Conservation (phyloP, 2,797 vertebrate species). For the Rhodeus uyekii region DNA sequence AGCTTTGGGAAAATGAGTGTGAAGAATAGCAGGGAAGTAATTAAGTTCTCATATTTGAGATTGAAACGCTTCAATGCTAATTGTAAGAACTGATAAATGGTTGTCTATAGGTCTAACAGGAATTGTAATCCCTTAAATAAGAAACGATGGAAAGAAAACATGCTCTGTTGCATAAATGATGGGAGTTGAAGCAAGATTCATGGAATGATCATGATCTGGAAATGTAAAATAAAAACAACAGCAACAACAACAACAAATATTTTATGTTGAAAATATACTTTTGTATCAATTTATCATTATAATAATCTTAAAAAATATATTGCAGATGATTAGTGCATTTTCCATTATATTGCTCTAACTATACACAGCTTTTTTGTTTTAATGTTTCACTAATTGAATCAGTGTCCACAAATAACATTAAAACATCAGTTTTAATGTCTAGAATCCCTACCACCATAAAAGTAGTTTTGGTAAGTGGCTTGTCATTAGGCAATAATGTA, state of each 20-base stretch:
- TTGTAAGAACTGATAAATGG: slow-evolving; percentile 37
- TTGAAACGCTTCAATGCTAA: slow-evolving; percentile 39
- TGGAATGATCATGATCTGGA: no score
- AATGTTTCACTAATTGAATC: neutral
- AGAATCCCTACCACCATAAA: neutral
- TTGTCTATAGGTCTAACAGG: slow-evolving; percentile 35
- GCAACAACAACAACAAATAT: no score
- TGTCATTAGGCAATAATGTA: neutral
- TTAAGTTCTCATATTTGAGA: slow-evolving; percentile 40
- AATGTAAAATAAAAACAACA: neutral
- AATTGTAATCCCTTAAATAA: neutral
- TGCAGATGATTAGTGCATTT: neutral
- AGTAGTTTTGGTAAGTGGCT: neutral
- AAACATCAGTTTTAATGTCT: neutral
- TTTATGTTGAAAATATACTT: neutral
- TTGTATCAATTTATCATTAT: neutral
- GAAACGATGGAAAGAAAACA: neutral
- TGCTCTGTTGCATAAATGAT: neutral
- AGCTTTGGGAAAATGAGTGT: slow-evolving; percentile 25
- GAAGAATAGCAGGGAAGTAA: slow-evolving; percentile 39
- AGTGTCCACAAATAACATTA: neutral
- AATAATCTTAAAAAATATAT: no score
- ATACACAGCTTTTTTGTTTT: neutral
- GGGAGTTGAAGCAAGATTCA: neutral
- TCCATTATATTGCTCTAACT: neutral